Conservation (phyloP, 1,140 invertebrate species). For the Sesamia nonagrioides region DNA sequence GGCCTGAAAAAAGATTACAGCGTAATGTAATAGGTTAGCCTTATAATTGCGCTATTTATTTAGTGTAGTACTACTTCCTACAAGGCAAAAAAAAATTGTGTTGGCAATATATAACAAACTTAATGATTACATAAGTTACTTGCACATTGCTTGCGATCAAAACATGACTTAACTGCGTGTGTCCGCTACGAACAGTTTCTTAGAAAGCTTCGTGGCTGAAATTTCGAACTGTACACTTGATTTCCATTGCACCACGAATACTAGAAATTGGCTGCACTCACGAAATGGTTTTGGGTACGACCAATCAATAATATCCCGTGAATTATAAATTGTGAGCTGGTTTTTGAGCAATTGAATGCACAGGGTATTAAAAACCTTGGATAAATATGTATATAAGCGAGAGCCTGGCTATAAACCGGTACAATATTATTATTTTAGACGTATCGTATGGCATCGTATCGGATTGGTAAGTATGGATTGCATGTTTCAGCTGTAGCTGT, state of each 20-base stretch:
- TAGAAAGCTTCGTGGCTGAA: constrained; percentile 20
- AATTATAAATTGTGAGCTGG: constrained; percentile 26
- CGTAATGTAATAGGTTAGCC: constrained; percentile 16
- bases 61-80: constrained; percentile 30
- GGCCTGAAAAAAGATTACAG: constrained; percentile 31
- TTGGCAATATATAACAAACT: too few species aligned
- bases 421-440: constrained; percentile 45
- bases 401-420: constrained; percentile 39
- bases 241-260: constrained; percentile 30
- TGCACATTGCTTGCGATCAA: neutral
- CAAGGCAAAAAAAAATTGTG: constrained; percentile 38
- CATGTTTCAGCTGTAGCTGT: constrained; percentile 50
- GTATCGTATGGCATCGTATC: constrained; percentile 39
- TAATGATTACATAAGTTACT: constrained; percentile 14
- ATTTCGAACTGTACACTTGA: constrained; percentile 32
- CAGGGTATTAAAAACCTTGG: constrained; percentile 36
- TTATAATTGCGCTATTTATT: constrained; percentile 25
- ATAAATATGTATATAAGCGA: constrained; percentile 30
- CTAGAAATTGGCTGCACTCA: constrained; percentile 20
- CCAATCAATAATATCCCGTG: constrained; percentile 11
- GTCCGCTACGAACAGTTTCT: neutral
- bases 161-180: neutral
- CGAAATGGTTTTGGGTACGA: constrained; percentile 21
- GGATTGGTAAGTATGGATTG: constrained; percentile 48
- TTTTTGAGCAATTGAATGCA: constrained; percentile 39